phyloP scores from a whole-genome alignment of 2,888 invertebrate species.

The Tenthredo notha region DNA sequence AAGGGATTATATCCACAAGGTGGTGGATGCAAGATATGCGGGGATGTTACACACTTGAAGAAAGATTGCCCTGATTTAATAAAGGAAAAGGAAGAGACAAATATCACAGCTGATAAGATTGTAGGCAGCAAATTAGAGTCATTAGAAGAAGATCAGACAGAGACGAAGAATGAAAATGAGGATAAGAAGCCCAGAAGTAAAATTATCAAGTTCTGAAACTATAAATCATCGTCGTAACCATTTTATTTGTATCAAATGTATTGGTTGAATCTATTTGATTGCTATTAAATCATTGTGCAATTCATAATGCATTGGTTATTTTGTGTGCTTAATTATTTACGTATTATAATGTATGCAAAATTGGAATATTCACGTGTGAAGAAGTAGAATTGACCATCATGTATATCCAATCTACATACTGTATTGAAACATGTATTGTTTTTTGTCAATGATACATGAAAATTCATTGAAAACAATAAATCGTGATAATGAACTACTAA shows the following conservation, averaged over 20 bases:
- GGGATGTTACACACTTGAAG: constrained; percentile 91
- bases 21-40: constrained; percentile 90
- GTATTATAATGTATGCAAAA: neutral
- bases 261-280: neutral
- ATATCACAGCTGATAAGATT: constrained; percentile 70
- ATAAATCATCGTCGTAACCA: neutral
- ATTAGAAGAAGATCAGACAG: constrained; percentile 60
- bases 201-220: constrained; percentile 71
- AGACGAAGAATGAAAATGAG: constrained; percentile 40
- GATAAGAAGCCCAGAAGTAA: constrained; percentile 64
- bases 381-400: neutral
- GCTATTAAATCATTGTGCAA: constrained; percentile 2
- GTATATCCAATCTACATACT: neutral
- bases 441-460: neutral
- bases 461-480: neutral
- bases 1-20: constrained; percentile 93
- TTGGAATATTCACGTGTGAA: neutral
- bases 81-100: constrained; percentile 70
- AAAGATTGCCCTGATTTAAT: constrained; percentile 87
- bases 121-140: constrained; percentile 66
- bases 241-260: constrained; percentile 18
- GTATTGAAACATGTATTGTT: neutral
- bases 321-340: neutral
- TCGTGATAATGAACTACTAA: neutral
- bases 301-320: neutral